phyloP scores from a whole-genome alignment of 1,140 invertebrate species.

The Archivesica marissinica region DNA sequence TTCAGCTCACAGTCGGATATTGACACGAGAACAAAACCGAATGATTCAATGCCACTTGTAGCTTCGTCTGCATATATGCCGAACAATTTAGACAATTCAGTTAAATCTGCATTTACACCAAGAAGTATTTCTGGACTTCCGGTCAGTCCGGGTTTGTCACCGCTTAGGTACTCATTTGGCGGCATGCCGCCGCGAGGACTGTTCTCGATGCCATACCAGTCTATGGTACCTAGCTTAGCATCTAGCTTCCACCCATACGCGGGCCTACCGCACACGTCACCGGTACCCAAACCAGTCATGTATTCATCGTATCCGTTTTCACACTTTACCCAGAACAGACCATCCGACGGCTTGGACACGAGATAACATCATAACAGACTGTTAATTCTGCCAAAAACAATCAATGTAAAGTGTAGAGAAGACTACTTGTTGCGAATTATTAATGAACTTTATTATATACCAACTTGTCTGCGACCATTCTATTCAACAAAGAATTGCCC shows the following conservation, averaged over 20 bases:
- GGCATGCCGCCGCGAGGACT: conserved; percentile 62
- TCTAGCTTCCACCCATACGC: background rate
- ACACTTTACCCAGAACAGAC: conserved; percentile 50
- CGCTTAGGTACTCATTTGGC: conserved; percentile 70
- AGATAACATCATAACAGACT: background rate
- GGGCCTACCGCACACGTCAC: background rate
- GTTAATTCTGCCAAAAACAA: too few relatives aligned
- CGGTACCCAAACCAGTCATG: conserved; percentile 28
- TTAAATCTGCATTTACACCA: conserved; percentile 81
- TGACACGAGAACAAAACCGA: background rate
- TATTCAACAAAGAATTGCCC: too few relatives aligned
- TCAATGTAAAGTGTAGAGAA: too few relatives aligned
- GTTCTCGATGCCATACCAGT: conserved; percentile 72
- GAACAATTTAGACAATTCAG: conserved; percentile 37
- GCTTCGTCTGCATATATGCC: conserved; percentile 55
- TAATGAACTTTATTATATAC: too few relatives aligned
- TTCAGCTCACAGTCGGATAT: conserved; percentile 70
- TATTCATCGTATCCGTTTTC: conserved; percentile 58
- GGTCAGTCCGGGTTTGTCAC: conserved; percentile 61
- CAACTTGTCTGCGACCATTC: too few relatives aligned
- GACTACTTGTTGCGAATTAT: too few relatives aligned
- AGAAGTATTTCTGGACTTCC: conserved; percentile 66
- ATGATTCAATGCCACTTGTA: background rate
- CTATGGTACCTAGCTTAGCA: conserved; percentile 63
- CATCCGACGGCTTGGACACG: conserved; percentile 11